A percentile compares a stretch with the other conserved stretches of the same genome.
phyloP scores from a whole-genome alignment of 2,797 vertebrate species.

The Holocentrus rufus region DNA sequence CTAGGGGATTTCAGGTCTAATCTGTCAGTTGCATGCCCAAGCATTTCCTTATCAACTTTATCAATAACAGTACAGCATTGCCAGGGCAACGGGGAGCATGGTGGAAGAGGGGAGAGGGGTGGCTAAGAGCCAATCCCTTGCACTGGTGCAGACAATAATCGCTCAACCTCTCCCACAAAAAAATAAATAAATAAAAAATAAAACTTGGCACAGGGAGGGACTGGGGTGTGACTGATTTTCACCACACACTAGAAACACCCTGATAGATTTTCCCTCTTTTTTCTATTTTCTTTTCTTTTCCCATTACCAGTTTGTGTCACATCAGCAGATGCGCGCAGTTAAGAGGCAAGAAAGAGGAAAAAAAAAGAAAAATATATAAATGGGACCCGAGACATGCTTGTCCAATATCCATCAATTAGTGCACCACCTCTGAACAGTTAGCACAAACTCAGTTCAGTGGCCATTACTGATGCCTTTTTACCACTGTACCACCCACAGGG shows the following conservation, averaged over 20 bases:
- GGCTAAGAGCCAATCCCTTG: conserved; percentile 41
- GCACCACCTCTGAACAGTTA: too few species aligned
- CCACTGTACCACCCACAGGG: too few species aligned
- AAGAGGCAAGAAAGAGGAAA: too few species aligned
- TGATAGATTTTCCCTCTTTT: neutral
- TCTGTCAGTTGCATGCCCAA: conserved; percentile 77
- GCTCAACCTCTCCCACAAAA: conserved; percentile 39
- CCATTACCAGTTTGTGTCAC: too few species aligned
- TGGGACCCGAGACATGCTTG: too few species aligned
- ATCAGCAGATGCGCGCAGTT: too few species aligned
- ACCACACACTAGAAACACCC: conserved; percentile 24
- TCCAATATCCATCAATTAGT: too few species aligned
- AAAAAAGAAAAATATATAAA: too few species aligned
- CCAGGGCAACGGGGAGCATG: conserved; percentile 53
- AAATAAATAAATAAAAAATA: too few species aligned
- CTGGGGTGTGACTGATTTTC: conserved; percentile 25
- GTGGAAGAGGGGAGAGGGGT: conserved; percentile 13
- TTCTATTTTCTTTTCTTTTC: too few species aligned
- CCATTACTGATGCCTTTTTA: too few species aligned
- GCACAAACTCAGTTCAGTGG: too few species aligned
- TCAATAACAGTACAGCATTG: conserved; percentile 72
- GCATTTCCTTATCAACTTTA: conserved; percentile 78
- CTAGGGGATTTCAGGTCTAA: conserved; percentile 72
- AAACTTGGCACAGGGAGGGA: conserved; percentile 24
- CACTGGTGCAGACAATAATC: conserved; percentile 55